A percentile compares a stretch with the other conserved stretches of the same genome.
Conservation (phyloP, 2,888 invertebrate genomes). For the Chesias legatella region DNA sequence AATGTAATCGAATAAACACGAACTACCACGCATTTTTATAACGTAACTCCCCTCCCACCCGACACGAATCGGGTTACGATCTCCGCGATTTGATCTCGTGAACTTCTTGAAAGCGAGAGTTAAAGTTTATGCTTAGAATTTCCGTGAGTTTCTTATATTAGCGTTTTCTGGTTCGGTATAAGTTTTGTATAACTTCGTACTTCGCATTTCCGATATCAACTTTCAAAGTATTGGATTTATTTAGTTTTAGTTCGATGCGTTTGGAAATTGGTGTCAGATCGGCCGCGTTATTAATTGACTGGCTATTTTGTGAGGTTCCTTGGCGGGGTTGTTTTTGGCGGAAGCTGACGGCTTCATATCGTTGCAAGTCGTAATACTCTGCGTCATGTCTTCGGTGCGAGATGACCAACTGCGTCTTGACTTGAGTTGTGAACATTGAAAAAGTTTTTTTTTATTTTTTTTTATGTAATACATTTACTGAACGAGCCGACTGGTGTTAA, state of each 20-base stretch:
- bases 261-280: constrained; percentile 23
- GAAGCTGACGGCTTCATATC: no score
- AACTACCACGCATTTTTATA: constrained; percentile 30
- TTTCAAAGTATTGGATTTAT: constrained; percentile 23
- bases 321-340: no score
- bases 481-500: no score
- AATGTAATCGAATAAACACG: constrained; percentile 6
- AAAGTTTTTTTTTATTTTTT: no score
- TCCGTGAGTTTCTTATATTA: constrained; percentile 27
- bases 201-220: constrained; percentile 24
- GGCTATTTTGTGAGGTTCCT: no score
- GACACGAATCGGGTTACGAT: constrained; percentile 35
- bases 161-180: constrained; percentile 21
- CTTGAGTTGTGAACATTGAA: no score
- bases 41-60: constrained; percentile 26
- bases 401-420: no score
- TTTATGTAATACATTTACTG: no score
- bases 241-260: background rate
- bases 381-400: no score
- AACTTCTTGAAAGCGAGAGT: constrained; percentile 26
- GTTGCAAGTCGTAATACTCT: no score
- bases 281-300: constrained; percentile 1
- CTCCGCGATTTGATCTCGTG: constrained; percentile 3
- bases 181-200: constrained; percentile 22
- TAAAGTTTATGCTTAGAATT: constrained; percentile 28